Evolutionary conservation across 2,113 vertebrate genomes (phyloP), one percentile per base, ranked within the genome.

Genomic region (Procavia capensis): DNA sequence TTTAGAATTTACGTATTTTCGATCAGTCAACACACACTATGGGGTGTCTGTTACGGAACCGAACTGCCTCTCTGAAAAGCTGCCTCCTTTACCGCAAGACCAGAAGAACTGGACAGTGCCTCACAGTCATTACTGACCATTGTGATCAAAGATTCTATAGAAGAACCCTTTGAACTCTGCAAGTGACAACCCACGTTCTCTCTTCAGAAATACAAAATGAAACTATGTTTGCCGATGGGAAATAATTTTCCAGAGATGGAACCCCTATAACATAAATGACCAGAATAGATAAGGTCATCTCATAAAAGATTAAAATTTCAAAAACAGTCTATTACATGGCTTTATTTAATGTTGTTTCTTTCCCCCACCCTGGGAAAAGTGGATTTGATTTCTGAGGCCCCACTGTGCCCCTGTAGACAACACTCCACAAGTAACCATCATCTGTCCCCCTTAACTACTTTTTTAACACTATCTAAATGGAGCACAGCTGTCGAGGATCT

Each of bases 121-220:
- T 3, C 2, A 19, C 66, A n/a, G 20, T 34, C 34, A 36, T 36
- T 36, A 36, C 34, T 70, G 66, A 70, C 19, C 17, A n/a, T 19
- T 70, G n/a, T n/a, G 14, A 70, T n/a, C 66, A 17, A 36, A 36
- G 34, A 70, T 19, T 36, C 50, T 36, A 20, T 70, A 20, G 66
- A 70, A 70, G 34, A 36, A 70, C 36, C 66, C 10, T n/a, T 45
- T 57, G 47, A 89, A 85, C 50, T 91, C 85, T 43, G 41, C 24
- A 95, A 57, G 27, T 61, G 54, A 45, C 4, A 16, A 59, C 57
- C n/a, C 20, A 27, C 80, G 34, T 68, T 63, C 89, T 50, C 41
- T 94, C 36, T 86, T 76, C 63, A 84, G 63, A 93, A 94, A 93
- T 50, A 72, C 41, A 54, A 81, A 79, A n/a, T 36, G 41, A 75